These are phyloP conservation scores for Rhopilema esculentum DNA, from an alignment of 30 jellyfish, hydroid and myxozoan species.

Conservation along the genomic window DNA sequence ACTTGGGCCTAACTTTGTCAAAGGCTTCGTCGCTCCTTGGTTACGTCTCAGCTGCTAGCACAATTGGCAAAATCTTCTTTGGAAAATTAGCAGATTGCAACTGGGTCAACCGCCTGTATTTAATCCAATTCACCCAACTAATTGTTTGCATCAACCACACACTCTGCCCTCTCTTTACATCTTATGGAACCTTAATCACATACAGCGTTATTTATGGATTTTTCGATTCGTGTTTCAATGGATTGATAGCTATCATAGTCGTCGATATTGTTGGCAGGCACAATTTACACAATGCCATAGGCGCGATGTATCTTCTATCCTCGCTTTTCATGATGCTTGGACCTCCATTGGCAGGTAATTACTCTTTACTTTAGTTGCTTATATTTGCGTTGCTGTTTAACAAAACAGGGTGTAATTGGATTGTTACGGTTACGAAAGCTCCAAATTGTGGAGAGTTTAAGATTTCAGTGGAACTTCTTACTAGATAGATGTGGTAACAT, in stretches of 20 bases:
- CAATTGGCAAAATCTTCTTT: conserved; percentile 65
- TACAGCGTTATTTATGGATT: conserved; percentile 56
- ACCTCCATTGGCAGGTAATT: conserved; percentile 82
- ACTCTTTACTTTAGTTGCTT: no score
- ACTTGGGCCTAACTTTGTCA: conserved; percentile 15
- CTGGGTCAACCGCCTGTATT: conserved; percentile 57
- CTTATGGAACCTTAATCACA: conserved; percentile 22
- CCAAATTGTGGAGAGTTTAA: neutral
- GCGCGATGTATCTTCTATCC: conserved; percentile 69
- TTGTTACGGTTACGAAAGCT: neutral
- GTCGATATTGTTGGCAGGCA: conserved; percentile 73
- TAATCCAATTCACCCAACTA: conserved; percentile 45
- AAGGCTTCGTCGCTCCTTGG: conserved; percentile 77
- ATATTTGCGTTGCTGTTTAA: neutral
- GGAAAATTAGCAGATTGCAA: conserved; percentile 56
- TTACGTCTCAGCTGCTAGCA: conserved; percentile 59
- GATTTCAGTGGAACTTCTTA: no score
- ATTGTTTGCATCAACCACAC: conserved; percentile 56
- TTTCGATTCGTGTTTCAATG: conserved; percentile 70
- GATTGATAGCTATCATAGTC: conserved; percentile 50
- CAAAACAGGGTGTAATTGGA: neutral
- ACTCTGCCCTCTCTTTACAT: conserved; percentile 49
- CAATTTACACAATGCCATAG: conserved; percentile 66
- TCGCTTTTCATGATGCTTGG: conserved; percentile 71
- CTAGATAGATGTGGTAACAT: no score